These are phyloP conservation scores for Prionace glauca DNA, from an alignment of 2,797 vertebrate species.

Conservation along the genomic window DNA sequence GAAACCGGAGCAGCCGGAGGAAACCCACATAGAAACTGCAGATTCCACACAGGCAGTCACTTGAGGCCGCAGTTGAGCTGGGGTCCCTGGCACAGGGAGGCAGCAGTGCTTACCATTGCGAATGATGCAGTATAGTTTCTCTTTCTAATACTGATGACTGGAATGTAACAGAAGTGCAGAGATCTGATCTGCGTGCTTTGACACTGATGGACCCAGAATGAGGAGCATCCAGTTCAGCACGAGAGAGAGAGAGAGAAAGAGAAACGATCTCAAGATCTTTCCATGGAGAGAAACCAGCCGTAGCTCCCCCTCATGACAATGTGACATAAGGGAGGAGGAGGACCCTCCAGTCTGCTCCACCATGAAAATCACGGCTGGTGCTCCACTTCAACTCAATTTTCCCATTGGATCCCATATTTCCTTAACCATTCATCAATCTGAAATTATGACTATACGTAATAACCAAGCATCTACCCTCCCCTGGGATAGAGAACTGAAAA, in stretches of 20 bases:
- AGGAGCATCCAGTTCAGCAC: neutral
- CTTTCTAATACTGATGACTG: neutral
- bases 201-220: neutral
- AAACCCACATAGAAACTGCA: no score
- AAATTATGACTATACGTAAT: neutral
- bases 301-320: neutral
- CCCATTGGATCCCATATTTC: neutral
- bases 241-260: no score
- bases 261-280: no score
- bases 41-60: no score
- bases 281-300: neutral
- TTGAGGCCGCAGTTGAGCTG: no score
- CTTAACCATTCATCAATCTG: neutral
- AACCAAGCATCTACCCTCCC: neutral
- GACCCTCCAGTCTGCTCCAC: neutral
- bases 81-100: no score
- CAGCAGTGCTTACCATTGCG: no score
- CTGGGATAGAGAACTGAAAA: neutral
- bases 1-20: no score
- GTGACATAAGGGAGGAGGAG: neutral
- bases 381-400: neutral
- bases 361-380: neutral
- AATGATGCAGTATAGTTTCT: neutral
- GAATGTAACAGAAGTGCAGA: neutral
- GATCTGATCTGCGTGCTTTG: neutral